A percentile compares a stretch with the other conserved stretches of the same genome.
Evolutionary conservation across 1,140 invertebrate species (phyloP).

Genomic region (Pachyrhynchus sulphureomaculatus): DNA sequence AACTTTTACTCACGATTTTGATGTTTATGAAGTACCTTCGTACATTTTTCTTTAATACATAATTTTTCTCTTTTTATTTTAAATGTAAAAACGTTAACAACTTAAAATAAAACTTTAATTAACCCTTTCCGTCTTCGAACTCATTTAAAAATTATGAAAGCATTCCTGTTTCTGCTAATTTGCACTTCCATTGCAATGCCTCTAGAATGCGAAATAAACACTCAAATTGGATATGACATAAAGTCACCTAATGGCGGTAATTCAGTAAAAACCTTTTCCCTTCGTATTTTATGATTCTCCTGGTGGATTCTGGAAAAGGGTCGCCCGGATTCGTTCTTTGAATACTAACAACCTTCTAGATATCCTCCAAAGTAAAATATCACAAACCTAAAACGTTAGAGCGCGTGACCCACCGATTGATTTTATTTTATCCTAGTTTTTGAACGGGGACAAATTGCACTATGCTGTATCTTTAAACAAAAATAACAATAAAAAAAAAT

Average conservation of each 20-base stretch:
- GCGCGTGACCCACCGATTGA: conserved; percentile 52
- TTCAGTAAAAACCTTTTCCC: conserved; percentile 28
- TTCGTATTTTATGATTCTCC: conserved; percentile 27
- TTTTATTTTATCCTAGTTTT: conserved; percentile 48
- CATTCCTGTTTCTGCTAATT: conserved; percentile 2
- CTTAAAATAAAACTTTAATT: too few relatives aligned
- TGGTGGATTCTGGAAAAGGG: conserved; percentile 28
- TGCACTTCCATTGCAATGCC: background rate
- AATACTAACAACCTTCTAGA: conserved; percentile 47
- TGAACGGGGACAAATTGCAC: conserved; percentile 1
- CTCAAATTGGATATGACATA: conserved; percentile 27
- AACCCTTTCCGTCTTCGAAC: background rate
- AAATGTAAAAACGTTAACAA: too few relatives aligned
- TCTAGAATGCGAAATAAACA: conserved; percentile 14
- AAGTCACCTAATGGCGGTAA: conserved; percentile 32
- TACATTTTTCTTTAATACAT: too few relatives aligned
- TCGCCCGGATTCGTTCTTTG: conserved; percentile 32
- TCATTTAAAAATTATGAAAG: background rate
- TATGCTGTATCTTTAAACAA: background rate
- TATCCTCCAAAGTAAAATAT: conserved; percentile 49
- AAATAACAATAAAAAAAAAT: too few relatives aligned
- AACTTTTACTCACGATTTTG: too few relatives aligned
- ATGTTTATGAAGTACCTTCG: too few relatives aligned
- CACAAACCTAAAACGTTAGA: conserved; percentile 52
- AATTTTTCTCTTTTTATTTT: too few relatives aligned